Base-by-base conservation (phyloP, 2,888 invertebrate genomes). In the Acheta domesticus region DNA sequence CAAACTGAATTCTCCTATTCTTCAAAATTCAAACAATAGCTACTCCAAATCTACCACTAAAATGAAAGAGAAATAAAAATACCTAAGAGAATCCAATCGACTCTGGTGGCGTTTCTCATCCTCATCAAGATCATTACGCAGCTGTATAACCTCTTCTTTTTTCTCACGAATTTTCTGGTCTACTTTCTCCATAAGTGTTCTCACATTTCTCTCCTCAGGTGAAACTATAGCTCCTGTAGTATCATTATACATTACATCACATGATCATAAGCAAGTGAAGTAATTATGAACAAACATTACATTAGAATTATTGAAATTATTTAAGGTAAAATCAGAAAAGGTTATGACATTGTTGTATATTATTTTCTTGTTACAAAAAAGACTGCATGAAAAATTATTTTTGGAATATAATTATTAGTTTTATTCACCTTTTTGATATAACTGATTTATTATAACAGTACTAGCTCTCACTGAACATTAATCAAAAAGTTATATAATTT, bases 21-120 rank as follows among this genome's bases (percentile, higher is more conserved):
- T 36, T 36, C 36, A 74, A 74, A 16, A 48, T 76, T 23, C 21
- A n/a, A 74, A 20, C 8, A 20, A 11, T 74, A 74, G n/a, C 20
- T 5, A 8, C 20, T 20, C 74, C 11, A 20, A 74, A n/a, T 74
- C n/a, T 74, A 74, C 20, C 74, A 74, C 1, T n/a, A 5, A 20
- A 76, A 5, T 21, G 36, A 76, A 21, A 21, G 19, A 21, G 36
- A 21, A 21, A 49, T 79, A 19, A 23, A 77, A 23, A 1, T 75
- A 81, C 81, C 81, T 81, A 50, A 73, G 83, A 48, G 85, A 84
- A 86, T 92, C 91, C 74, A 92, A 89, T 82, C 87, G 85, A 19
- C 85, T 85, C 84, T 93, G 92, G 14, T 91, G 85, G 49, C 88
- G 84, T 23, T 88, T 88, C 83, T 91, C 91, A 81, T 89, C 87